Evolutionary conservation across 2,888 invertebrate species (phyloP), one percentile per base, ranked within the genome.

Genomic region (Rugalucina vietnamica): DNA sequence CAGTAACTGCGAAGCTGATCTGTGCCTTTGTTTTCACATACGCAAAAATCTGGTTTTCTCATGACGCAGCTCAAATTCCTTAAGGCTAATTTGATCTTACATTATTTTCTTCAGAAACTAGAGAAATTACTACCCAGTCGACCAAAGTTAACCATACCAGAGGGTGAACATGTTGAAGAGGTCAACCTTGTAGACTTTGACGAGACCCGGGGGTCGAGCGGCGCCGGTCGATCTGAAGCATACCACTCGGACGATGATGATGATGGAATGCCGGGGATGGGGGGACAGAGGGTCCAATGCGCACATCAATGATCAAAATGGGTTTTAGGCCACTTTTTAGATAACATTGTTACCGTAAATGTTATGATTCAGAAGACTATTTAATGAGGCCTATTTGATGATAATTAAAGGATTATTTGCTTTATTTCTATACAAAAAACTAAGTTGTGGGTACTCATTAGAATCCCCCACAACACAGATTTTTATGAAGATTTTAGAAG

Each of bases 151-250:
- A 96, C 95, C 29, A 96, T 97, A 96, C 98, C 98, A 0, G 96
- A 96, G 78, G 97, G 97, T 5, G 98, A 98, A 74, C 96, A 97
- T 93, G 97, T 98, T 0, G 98, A 98, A 94, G 98, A 98, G 94
- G 98, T 97, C 0, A 97, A 97, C 93, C 95, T 98, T 93, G 96
- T 96, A 90, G 98, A 98, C 84, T 97, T 96, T 91, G 97, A 97
- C 88, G 96, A 91, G 18, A 96, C 96, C 89, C 96, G 96, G 75
- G 95, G 96, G 82, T 95, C 95, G 87, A 92, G 85, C 49, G 92
- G 93, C 29, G 91, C 93, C 27, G 95, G 96, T 49, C 95, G 97
- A 1, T 96, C 96, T 85, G 97, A 97, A 93, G 97, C 97, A 0
- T 97, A 97, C 80, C 90, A 94, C 57, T 94, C 93, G 14, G 94